Percentiles rank a stretch among this genome's conserved stretches.
Conservation (phyloP, 2,888 invertebrate genomes). For the Tinea trinotella region DNA sequence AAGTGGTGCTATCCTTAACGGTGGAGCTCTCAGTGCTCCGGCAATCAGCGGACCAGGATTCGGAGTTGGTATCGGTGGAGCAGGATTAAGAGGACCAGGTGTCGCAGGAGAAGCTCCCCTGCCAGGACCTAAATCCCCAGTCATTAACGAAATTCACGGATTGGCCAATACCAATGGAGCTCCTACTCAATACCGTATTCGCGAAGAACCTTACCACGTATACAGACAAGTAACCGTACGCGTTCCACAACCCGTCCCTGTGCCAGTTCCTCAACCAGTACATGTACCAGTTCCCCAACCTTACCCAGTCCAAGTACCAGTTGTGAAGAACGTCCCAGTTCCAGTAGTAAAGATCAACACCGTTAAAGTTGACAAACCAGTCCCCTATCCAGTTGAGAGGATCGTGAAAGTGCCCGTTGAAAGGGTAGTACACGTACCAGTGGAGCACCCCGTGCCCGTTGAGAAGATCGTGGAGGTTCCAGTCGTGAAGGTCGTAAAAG, state of each 20-base stretch:
- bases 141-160: slow-evolving; percentile 54
- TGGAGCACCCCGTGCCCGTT: slow-evolving; percentile 70
- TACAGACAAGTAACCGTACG: slow-evolving; percentile 62
- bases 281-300: slow-evolving; percentile 71
- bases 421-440: slow-evolving; percentile 66
- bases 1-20: slow-evolving; percentile 21
- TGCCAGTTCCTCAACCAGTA: slow-evolving; percentile 66
- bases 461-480: slow-evolving; percentile 67
- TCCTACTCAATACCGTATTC: slow-evolving; percentile 50
- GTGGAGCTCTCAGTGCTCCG: background rate
- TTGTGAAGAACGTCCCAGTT: slow-evolving; percentile 65
- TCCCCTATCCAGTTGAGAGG: slow-evolving; percentile 73
- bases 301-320: slow-evolving; percentile 71
- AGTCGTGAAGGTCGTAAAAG: slow-evolving; percentile 62
- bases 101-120: slow-evolving; percentile 34
- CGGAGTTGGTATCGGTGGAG: slow-evolving; percentile 22
- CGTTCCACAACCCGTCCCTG: slow-evolving; percentile 70
- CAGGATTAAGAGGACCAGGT: slow-evolving; percentile 22
- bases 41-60: background rate
- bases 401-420: slow-evolving; percentile 72
- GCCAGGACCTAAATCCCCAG: slow-evolving; percentile 47
- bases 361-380: slow-evolving; percentile 69
- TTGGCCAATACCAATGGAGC: slow-evolving; percentile 56
- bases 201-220: slow-evolving; percentile 57
- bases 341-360: slow-evolving; percentile 71